A percentile compares a stretch with the other conserved stretches of the same genome.
Conservation (phyloP, 2,113 vertebrate genomes). For the Zosterops lateralis region DNA sequence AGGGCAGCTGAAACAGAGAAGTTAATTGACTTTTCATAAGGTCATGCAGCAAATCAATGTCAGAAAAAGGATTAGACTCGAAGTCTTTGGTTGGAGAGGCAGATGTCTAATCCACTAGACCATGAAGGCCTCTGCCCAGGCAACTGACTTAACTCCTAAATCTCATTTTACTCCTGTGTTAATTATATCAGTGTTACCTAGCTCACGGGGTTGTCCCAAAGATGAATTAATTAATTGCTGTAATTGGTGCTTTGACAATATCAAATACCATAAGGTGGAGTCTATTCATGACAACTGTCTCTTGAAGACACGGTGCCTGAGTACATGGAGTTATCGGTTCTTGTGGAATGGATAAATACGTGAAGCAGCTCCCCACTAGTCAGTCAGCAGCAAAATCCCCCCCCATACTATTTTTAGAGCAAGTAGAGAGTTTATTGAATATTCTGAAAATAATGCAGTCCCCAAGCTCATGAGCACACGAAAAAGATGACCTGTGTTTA, state of each 20-base stretch:
- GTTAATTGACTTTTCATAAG: constrained; percentile 62
- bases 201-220: not conserved
- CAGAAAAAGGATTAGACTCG: constrained; percentile 56
- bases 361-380: not conserved
- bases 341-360: not conserved
- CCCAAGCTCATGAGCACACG: not conserved
- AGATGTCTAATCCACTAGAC: constrained; percentile 64
- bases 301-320: not conserved
- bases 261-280: not conserved
- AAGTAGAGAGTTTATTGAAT: constrained; percentile 11
- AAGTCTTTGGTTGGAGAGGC: constrained; percentile 39
- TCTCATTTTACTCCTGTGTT: constrained; percentile 53
- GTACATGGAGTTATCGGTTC: not conserved
- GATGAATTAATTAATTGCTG: constrained; percentile 39
- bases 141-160: constrained; percentile 59
- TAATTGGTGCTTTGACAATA: constrained; percentile 4
- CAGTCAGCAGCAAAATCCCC: not conserved
- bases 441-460: constrained; percentile 28
- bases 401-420: not conserved
- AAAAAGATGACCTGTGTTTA: not conserved
- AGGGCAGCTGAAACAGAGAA: constrained; percentile 54
- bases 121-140: constrained; percentile 29
- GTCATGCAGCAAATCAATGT: constrained; percentile 50
- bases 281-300: not conserved
- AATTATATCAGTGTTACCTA: constrained; percentile 47